Conservation (phyloP, 2,797 vertebrate genomes). For the Paguma larvata region DNA sequence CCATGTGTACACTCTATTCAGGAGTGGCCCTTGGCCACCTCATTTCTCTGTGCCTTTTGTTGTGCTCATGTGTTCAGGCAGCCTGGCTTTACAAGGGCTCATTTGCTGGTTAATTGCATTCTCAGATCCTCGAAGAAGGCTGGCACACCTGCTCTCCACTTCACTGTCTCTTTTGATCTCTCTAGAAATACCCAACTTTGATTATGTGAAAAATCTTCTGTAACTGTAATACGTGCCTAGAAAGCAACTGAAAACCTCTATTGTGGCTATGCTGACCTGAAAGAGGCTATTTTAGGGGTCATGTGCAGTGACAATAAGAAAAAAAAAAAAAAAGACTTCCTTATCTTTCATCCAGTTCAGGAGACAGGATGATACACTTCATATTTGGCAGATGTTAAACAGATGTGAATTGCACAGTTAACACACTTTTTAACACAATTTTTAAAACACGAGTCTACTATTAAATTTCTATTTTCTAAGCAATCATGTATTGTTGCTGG, state of each 20-base stretch:
- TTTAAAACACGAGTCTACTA: neutral
- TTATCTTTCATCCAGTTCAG: neutral
- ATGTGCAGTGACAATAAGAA: neutral
- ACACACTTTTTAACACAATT: neutral
- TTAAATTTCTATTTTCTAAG: conserved; percentile 35
- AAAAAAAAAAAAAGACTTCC: neutral
- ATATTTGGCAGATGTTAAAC: conserved; percentile 2
- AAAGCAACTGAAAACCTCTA: conserved; percentile 85
- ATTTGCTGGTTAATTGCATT: conserved; percentile 98
- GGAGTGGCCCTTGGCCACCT: conserved; percentile 88
- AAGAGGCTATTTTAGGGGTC: conserved; percentile 35
- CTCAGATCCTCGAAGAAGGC: conserved; percentile 89
- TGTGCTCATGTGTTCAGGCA: conserved; percentile 92
- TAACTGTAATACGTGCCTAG: conserved; percentile 81
- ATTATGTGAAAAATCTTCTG: conserved; percentile 88
- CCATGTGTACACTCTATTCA: conserved; percentile 77
- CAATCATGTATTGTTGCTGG: neutral
- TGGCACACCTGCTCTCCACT: conserved; percentile 88
- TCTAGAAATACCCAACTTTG: conserved; percentile 88
- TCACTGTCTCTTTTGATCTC: conserved; percentile 88
- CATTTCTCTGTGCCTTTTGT: conserved; percentile 90
- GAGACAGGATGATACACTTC: neutral
- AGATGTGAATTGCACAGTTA: conserved; percentile 21
- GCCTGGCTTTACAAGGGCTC: conserved; percentile 91
- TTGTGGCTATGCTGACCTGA: conserved; percentile 77